Percentiles rank a stretch among this genome's conserved stretches.
These are phyloP conservation scores for Carassius carassius DNA, from an alignment of 2,113 vertebrate genomes.

Conservation along the genomic window DNA sequence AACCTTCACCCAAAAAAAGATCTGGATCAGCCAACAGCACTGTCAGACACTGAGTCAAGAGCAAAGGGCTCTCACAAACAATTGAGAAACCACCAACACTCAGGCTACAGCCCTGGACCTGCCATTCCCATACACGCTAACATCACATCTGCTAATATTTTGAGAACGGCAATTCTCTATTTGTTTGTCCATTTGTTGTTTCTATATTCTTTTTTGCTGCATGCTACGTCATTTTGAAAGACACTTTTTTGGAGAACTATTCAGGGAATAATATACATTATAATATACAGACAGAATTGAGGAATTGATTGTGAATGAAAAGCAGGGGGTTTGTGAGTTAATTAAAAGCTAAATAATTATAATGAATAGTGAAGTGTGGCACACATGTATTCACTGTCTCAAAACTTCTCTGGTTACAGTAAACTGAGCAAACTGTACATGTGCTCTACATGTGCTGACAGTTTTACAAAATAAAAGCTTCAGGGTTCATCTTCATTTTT, in stretches of 20 bases:
- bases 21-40: neutral
- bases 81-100: constrained; percentile 6
- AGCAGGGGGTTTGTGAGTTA: no score
- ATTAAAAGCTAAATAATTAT: no score
- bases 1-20: constrained; percentile 26
- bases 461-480: no score
- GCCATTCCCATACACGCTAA: neutral
- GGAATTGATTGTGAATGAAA: neutral
- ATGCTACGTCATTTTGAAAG: neutral
- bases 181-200: neutral
- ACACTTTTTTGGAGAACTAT: neutral
- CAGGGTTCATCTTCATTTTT: no score
- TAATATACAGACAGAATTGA: no score
- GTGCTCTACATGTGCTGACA: no score
- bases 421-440: no score
- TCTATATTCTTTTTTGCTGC: neutral
- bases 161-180: neutral
- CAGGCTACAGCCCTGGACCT: neutral
- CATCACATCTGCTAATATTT: neutral
- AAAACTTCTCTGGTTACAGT: no score
- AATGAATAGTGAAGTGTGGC: no score
- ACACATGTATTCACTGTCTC: no score
- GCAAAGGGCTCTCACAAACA: constrained; percentile 51
- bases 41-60: neutral
- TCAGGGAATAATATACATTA: neutral